Conservation (phyloP, 2,888 invertebrate species). For the Mesoligia furuncula region DNA sequence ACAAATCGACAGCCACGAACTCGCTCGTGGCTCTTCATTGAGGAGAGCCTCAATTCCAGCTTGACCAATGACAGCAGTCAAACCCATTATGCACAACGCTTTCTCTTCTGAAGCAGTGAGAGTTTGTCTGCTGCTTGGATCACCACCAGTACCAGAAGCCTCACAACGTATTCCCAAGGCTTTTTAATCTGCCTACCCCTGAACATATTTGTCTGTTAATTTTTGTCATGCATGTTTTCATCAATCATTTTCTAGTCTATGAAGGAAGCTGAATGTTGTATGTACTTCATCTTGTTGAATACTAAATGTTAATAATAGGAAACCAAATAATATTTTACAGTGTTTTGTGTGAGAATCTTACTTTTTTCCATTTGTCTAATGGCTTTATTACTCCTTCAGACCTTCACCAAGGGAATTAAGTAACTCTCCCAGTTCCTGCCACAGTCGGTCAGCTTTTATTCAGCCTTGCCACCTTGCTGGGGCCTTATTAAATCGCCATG, state of each 20-base stretch:
- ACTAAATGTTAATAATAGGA: not conserved
- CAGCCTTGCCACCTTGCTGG: no score
- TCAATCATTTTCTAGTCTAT: not conserved
- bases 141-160: conserved; percentile 45
- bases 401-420: not conserved
- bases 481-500: not conserved
- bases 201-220: not conserved
- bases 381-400: not conserved
- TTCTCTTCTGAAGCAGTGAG: conserved; percentile 29
- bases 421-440: not conserved
- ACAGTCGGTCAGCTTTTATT: not conserved
- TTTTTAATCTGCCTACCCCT: conserved; percentile 35
- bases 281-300: not conserved
- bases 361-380: not conserved
- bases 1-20: no score
- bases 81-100: conserved; percentile 35
- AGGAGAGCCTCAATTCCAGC: conserved; percentile 20
- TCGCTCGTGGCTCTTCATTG: no score
- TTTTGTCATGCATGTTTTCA: conserved; percentile 5
- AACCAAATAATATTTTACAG: not conserved
- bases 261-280: not conserved
- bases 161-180: conserved; percentile 18
- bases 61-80: conserved; percentile 9
- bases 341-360: not conserved
- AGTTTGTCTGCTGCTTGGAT: conserved; percentile 35